Conservation (phyloP, 2,797 vertebrate genomes). For the Tarsius wallacei region DNA sequence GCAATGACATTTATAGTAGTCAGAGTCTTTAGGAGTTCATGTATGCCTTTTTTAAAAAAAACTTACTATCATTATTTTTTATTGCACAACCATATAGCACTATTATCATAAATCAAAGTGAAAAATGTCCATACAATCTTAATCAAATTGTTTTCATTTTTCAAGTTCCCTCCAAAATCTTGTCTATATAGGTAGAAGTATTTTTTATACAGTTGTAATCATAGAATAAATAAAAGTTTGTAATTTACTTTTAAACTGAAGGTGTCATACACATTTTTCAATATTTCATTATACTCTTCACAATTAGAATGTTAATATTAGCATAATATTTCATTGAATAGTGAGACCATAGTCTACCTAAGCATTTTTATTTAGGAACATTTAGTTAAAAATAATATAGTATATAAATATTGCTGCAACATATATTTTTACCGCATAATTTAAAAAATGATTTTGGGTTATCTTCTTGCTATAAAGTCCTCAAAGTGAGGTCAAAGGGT, state of each 20-base stretch:
- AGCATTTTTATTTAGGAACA: conserved; percentile 45
- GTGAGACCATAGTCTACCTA: conserved; percentile 8
- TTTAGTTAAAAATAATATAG: conserved; percentile 32
- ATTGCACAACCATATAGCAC: background rate
- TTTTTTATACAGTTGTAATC: conserved; percentile 23
- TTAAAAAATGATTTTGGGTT: conserved; percentile 38
- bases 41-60: conserved; percentile 37
- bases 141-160: conserved; percentile 51
- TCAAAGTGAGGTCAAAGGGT: background rate
- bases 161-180: conserved; percentile 27
- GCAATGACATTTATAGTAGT: conserved; percentile 28
- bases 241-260: conserved; percentile 58
- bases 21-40: conserved; percentile 25
- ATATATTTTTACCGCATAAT: conserved; percentile 45
- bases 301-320: conserved; percentile 27
- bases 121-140: conserved; percentile 58
- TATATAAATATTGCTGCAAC: conserved; percentile 15
- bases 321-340: background rate
- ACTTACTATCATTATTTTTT: conserved; percentile 61
- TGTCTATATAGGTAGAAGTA: background rate
- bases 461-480: conserved; percentile 18
- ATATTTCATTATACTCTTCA: conserved; percentile 41
- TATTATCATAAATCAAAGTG: conserved; percentile 53
- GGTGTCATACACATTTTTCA: background rate
- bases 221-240: background rate